These are phyloP conservation scores for Elephas maximus DNA, from an alignment of 2,113 vertebrate species.

Conservation along the genomic window DNA sequence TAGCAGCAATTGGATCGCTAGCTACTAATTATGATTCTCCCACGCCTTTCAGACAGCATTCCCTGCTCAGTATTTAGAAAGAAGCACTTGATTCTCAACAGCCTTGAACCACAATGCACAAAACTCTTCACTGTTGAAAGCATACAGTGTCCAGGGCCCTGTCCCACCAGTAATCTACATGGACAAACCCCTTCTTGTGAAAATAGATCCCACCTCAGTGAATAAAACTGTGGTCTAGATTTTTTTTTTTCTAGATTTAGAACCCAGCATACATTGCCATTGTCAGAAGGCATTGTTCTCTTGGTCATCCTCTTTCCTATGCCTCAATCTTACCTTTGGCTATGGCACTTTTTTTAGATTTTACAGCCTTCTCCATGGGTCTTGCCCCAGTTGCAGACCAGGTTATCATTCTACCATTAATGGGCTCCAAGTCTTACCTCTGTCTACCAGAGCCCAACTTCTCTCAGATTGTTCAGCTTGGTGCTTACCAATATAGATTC, in stretches of 20 bases:
- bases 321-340: neutral
- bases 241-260: neutral
- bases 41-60: neutral
- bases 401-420: neutral
- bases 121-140: neutral
- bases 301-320: neutral
- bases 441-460: neutral
- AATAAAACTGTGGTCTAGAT: neutral
- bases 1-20: neutral
- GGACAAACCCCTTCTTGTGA: neutral
- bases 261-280: neutral
- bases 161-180: neutral
- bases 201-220: neutral
- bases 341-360: neutral
- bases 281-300: neutral
- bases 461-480: no score
- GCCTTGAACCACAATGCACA: rapidly evolving
- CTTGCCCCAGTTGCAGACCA: neutral
- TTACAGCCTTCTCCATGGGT: neutral
- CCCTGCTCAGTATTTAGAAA: neutral
- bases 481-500: neutral
- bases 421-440: neutral
- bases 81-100: neutral
- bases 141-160: rapidly evolving
- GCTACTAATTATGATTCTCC: neutral